phyloP scores from a whole-genome alignment of 2,888 invertebrate genomes.

The Drosophila colorata region DNA sequence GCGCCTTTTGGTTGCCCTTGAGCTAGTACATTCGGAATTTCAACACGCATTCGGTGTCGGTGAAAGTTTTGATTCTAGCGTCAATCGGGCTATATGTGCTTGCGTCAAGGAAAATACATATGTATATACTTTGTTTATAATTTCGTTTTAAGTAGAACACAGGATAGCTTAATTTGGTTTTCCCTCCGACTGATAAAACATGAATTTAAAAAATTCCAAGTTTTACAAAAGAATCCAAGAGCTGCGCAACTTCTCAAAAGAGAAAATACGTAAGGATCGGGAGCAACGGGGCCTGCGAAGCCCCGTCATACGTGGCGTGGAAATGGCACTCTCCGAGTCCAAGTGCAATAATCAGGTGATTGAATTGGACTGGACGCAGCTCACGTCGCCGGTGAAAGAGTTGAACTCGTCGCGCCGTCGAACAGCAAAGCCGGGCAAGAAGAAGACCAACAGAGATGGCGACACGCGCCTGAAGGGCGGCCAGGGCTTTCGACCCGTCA shows the following conservation, averaged over 20 bases:
- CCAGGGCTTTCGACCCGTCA: conserved; percentile 12
- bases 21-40: not conserved
- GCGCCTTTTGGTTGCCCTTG: not conserved
- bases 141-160: conserved; percentile 42
- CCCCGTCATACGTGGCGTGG: conserved; percentile 42
- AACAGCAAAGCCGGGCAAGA: conserved; percentile 17
- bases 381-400: not conserved
- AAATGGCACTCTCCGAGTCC: conserved; percentile 59
- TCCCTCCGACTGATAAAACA: conserved; percentile 43
- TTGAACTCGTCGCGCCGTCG: conserved; percentile 2
- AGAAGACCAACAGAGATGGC: not conserved
- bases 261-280: conserved; percentile 70
- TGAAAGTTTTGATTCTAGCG: conserved; percentile 52
- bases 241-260: conserved; percentile 76
- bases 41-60: not conserved
- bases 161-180: conserved; percentile 34
- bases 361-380: conserved; percentile 48
- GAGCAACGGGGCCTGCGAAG: conserved; percentile 44
- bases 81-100: conserved; percentile 44
- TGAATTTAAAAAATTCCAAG: conserved; percentile 83
- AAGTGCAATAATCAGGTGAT: conserved; percentile 15
- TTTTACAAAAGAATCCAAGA: conserved; percentile 82
- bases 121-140: conserved; percentile 26
- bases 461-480: conserved; percentile 11
- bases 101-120: conserved; percentile 7